Conservation (phyloP, 2,888 invertebrate genomes). For the Amphipoea oculea region DNA sequence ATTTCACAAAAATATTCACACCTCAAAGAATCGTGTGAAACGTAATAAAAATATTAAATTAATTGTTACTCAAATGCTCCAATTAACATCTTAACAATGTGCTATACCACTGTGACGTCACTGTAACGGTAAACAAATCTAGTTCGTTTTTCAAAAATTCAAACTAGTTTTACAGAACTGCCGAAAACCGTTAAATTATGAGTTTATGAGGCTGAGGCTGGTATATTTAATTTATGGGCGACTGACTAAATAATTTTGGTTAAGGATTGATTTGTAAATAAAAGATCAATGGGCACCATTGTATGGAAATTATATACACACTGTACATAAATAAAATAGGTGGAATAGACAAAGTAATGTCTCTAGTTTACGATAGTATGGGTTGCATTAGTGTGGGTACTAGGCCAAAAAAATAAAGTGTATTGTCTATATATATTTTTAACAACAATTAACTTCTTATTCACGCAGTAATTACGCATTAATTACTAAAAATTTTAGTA, state of each 20-base stretch:
- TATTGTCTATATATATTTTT: no score
- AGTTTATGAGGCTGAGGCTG: constrained; percentile 29
- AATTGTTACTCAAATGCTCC: constrained; percentile 57
- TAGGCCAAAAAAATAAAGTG: no score
- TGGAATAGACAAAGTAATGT: no score
- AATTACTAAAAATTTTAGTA: no score
- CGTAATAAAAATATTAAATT: constrained; percentile 43
- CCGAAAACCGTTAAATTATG: constrained; percentile 55
- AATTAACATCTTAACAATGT: constrained; percentile 56
- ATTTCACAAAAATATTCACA: constrained; percentile 49
- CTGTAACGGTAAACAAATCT: constrained; percentile 58
- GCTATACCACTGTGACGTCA: constrained; percentile 64
- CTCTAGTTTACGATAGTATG: no score
- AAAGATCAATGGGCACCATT: no score
- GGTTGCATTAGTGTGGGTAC: no score
- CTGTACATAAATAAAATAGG: no score
- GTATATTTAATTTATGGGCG: neutral
- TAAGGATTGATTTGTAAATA: neutral
- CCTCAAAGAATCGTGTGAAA: constrained; percentile 49
- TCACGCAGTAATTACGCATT: no score
- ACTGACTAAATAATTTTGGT: neutral
- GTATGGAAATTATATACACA: no score
- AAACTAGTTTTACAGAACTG: constrained; percentile 39
- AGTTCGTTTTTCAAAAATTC: constrained; percentile 53
- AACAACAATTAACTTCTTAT: no score